Percentiles rank a stretch among this genome's conserved stretches.
phyloP scores from a whole-genome alignment of 2,888 invertebrate species.

The Lamproptera curius region DNA sequence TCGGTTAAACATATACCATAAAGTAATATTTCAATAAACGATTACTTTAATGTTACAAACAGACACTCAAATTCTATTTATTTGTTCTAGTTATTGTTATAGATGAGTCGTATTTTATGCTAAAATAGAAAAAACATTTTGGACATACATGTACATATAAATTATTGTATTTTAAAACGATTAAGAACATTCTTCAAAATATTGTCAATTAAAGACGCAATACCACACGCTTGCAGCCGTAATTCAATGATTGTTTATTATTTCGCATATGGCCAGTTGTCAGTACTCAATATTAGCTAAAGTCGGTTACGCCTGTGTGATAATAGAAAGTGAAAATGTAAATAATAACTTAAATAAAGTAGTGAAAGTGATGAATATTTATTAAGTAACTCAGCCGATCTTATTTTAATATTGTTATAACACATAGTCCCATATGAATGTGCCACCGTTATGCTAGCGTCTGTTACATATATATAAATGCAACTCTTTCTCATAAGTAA shows the following conservation, averaged over 20 bases:
- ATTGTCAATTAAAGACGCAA: slow-evolving; percentile 3
- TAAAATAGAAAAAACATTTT: background rate
- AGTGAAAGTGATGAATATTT: slow-evolving; percentile 20
- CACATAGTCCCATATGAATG: too few species aligned
- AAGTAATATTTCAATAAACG: too few species aligned
- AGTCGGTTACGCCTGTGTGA: slow-evolving; percentile 14
- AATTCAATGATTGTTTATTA: slow-evolving; percentile 10
- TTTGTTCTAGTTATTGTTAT: too few species aligned
- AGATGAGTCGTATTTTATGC: background rate
- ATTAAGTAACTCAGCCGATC: slow-evolving; percentile 8
- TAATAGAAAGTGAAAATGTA: slow-evolving; percentile 21
- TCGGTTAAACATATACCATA: too few species aligned
- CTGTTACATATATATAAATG: too few species aligned
- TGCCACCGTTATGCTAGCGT: too few species aligned
- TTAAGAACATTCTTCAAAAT: background rate
- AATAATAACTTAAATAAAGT: slow-evolving; percentile 18
- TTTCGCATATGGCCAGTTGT: slow-evolving; percentile 4
- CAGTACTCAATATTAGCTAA: slow-evolving; percentile 18
- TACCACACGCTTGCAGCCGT: slow-evolving; percentile 3
- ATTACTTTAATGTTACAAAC: too few species aligned
- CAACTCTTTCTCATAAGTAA: too few species aligned
- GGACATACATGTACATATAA: background rate
- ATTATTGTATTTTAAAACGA: background rate
- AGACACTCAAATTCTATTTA: too few species aligned
- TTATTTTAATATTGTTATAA: slow-evolving; percentile 1